These are phyloP conservation scores for Sclerurus mexicanus DNA, from an alignment of 2,113 vertebrate species.

Conservation along the genomic window DNA sequence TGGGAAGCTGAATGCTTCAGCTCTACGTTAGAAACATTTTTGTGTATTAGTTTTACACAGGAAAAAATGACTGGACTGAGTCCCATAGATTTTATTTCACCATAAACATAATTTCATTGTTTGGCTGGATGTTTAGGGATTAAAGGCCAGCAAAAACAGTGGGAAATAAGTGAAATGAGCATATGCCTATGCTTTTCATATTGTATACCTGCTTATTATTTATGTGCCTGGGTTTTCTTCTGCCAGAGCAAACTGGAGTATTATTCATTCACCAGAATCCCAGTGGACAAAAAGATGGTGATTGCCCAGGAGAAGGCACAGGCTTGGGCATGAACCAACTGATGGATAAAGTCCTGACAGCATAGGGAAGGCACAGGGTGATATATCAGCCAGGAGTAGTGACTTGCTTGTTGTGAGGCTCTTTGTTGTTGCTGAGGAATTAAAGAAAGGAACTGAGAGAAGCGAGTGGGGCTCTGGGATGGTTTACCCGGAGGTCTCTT, in stretches of 20 bases:
- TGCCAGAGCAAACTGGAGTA: neutral
- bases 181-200: neutral
- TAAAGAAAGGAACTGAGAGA: neutral
- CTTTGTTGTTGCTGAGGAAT: neutral
- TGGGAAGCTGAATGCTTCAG: neutral
- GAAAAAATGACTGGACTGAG: neutral
- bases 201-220: neutral
- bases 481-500: neutral
- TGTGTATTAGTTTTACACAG: neutral
- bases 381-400: neutral
- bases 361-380: neutral
- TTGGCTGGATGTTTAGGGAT: neutral
- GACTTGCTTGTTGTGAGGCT: neutral
- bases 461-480: neutral
- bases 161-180: neutral
- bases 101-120: neutral
- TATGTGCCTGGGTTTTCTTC: neutral
- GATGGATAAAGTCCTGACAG: neutral
- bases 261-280: neutral
- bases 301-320: neutral
- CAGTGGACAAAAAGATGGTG: neutral
- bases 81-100: neutral
- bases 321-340: neutral
- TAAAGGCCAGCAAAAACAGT: neutral
- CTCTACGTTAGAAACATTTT: neutral